A percentile compares a stretch with the other conserved stretches of the same genome.
Conservation (phyloP, 2,888 invertebrate genomes). For the Cephus pulcher region DNA sequence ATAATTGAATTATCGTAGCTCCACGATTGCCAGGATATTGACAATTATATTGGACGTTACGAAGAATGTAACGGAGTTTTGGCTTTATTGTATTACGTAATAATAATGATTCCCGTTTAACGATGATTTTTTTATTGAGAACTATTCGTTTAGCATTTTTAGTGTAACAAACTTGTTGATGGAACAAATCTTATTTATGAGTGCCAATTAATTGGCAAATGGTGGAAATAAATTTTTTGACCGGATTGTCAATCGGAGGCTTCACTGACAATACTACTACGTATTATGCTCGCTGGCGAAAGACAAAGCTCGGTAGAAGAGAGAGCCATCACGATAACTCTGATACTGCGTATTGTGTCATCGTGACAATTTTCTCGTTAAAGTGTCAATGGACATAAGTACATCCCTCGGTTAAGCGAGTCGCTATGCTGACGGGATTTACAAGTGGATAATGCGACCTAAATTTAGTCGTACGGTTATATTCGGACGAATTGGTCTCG, state of each 20-base stretch:
- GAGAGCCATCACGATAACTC: conserved; percentile 29
- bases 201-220: background rate
- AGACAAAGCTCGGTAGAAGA: conserved; percentile 2
- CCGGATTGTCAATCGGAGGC: background rate
- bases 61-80: background rate
- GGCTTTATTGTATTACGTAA: background rate
- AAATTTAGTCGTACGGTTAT: conserved; percentile 49
- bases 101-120: background rate
- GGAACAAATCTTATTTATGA: too few relatives aligned
- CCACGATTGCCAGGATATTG: background rate
- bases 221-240: background rate
- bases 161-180: background rate
- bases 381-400: conserved; percentile 54
- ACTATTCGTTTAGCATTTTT: background rate
- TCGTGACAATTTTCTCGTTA: conserved; percentile 60
- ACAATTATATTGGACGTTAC: background rate
- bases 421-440: conserved; percentile 39
- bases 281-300: background rate
- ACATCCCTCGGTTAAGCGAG: conserved; percentile 41
- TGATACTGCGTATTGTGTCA: conserved; percentile 37
- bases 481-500: conserved; percentile 30
- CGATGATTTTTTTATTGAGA: background rate
- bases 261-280: background rate
- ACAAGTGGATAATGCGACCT: conserved; percentile 61
- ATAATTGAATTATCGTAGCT: background rate